Conservation (phyloP, 2,113 vertebrate species). For the Penelope pileata region DNA sequence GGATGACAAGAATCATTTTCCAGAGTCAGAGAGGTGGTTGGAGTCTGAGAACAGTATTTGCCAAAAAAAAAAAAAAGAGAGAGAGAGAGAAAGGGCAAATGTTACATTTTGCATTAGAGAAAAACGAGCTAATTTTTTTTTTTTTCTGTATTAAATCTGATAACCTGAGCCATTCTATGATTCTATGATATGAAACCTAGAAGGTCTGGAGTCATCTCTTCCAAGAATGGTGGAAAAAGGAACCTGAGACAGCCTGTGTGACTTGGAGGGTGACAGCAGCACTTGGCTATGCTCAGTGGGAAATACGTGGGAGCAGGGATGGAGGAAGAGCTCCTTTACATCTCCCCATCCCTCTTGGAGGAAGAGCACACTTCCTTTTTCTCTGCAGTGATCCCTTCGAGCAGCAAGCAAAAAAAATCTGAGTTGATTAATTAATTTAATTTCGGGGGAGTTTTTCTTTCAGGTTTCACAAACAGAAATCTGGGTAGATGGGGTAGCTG, state of each 20-base stretch:
- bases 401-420: background rate
- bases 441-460: background rate
- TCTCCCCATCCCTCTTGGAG: background rate
- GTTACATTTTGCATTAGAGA: background rate
- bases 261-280: background rate
- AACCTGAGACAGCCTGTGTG: background rate
- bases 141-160: background rate
- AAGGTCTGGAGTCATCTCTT: background rate
- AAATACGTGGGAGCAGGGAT: background rate
- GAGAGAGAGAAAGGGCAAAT: background rate
- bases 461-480: background rate
- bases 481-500: background rate
- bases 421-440: background rate
- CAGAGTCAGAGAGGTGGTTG: background rate
- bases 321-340: background rate
- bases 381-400: background rate
- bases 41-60: background rate
- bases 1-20: rapidly evolving
- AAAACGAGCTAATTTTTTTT: background rate
- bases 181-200: no score
- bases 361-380: background rate
- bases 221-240: background rate
- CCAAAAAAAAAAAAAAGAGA: no score
- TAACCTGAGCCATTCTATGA: no score
- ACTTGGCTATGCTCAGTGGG: background rate